phyloP scores from a whole-genome alignment of 1,140 invertebrate species.

The Saccostrea glomerata region DNA sequence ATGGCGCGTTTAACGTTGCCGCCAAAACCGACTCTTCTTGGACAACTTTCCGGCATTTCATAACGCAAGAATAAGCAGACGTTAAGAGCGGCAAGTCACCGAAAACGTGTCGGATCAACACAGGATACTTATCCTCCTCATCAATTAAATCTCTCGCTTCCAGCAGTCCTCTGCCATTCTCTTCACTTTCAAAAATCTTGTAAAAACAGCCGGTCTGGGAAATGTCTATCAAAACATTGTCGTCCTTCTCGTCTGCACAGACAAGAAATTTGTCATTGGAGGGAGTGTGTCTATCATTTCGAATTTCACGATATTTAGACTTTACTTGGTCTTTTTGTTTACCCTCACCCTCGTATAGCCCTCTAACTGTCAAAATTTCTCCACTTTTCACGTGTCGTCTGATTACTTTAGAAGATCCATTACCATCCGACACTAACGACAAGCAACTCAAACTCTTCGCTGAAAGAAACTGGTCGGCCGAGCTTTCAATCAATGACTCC shows the following conservation, averaged over 20 bases:
- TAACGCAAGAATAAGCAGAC: slow-evolving; percentile 46
- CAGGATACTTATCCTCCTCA: slow-evolving; percentile 20
- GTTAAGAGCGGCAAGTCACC: slow-evolving; percentile 54
- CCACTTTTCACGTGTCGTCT: slow-evolving; percentile 32
- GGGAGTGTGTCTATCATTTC: background rate
- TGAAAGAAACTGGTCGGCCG: slow-evolving; percentile 43
- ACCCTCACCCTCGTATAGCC: slow-evolving; percentile 15
- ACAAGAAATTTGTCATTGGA: slow-evolving; percentile 29
- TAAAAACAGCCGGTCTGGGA: slow-evolving; percentile 55
- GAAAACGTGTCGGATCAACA: slow-evolving; percentile 51
- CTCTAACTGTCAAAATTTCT: slow-evolving; percentile 44
- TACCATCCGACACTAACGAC: background rate
- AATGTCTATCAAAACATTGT: slow-evolving; percentile 46
- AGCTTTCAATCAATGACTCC: slow-evolving; percentile 6
- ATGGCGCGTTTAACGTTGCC: slow-evolving; percentile 44
- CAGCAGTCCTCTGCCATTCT: slow-evolving; percentile 35
- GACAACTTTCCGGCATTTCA: slow-evolving; percentile 44
- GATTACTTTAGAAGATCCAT: background rate
- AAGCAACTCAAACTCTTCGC: slow-evolving; percentile 44
- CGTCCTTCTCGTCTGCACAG: slow-evolving; percentile 57
- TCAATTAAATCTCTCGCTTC: slow-evolving; percentile 41
- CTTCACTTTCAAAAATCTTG: slow-evolving; percentile 39
- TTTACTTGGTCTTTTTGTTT: background rate
- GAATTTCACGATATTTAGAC: slow-evolving; percentile 7
- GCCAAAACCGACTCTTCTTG: slow-evolving; percentile 52